Conservation (phyloP, 2,888 invertebrate genomes). For the Trileptium ribeirensis region DNA sequence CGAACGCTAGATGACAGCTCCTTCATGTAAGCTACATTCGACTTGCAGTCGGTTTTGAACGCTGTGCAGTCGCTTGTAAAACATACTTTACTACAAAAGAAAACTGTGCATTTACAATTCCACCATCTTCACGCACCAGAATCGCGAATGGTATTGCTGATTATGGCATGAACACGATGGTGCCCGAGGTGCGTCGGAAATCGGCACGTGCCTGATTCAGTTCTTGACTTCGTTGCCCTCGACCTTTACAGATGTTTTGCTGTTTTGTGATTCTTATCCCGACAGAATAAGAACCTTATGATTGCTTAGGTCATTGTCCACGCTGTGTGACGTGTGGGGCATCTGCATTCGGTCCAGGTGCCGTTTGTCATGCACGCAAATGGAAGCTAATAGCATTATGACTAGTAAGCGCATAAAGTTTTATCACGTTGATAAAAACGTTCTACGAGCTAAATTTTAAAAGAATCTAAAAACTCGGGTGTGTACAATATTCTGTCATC, state of each 20-base stretch:
- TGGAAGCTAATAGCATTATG: constrained; percentile 2
- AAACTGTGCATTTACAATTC: constrained; percentile 20
- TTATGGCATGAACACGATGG: constrained; percentile 19
- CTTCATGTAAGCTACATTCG: constrained; percentile 2
- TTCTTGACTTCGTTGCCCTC: background rate
- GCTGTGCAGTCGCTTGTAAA: background rate
- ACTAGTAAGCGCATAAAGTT: background rate
- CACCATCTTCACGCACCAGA: constrained; percentile 3
- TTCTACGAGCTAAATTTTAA: no score
- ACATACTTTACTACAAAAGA: constrained; percentile 19
- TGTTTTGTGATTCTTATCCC: constrained; percentile 17
- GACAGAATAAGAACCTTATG: constrained; percentile 15
- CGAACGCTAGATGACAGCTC: background rate
- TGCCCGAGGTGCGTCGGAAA: background rate
- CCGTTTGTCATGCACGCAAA: constrained; percentile 14
- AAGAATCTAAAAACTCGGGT: no score
- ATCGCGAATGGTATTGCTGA: constrained; percentile 16
- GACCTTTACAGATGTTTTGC: background rate
- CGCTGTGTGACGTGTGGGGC: background rate
- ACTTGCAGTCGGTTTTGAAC: constrained; percentile 20
- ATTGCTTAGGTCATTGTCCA: constrained; percentile 5
- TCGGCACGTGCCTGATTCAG: constrained; percentile 7
- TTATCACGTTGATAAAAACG: no score
- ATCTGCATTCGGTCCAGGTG: background rate
- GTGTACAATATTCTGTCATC: no score